Evolutionary conservation across 2,797 vertebrate genomes (phyloP).

Genomic region (Danio jaintianensis): DNA sequence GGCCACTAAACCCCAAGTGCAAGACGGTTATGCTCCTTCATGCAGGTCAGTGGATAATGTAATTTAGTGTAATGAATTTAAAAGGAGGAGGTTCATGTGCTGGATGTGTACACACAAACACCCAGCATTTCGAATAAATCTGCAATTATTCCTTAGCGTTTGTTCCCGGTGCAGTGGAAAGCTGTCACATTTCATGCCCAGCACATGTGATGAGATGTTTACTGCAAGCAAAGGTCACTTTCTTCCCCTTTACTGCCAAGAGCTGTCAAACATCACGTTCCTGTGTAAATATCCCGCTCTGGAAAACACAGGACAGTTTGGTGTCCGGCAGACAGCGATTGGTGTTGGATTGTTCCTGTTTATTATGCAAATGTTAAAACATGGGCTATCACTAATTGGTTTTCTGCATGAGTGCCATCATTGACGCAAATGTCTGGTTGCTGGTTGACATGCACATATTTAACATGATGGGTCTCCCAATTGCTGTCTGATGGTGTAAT

Average conservation of each 20-base stretch:
- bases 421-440: conserved; percentile 3
- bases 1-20: conserved; percentile 22
- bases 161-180: conserved; percentile 40
- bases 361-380: conserved; percentile 53
- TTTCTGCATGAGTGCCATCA: conserved; percentile 29
- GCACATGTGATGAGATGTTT: conserved; percentile 52
- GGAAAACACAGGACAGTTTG: conserved; percentile 20
- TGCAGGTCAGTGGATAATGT: conserved; percentile 42
- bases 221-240: conserved; percentile 60
- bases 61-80: conserved; percentile 39
- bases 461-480: conserved; percentile 6
- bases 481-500: conserved; percentile 4
- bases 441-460: background rate
- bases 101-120: background rate
- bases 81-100: background rate
- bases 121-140: conserved; percentile 1
- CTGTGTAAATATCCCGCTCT: conserved; percentile 27
- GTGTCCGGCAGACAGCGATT: conserved; percentile 20
- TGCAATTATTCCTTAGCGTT: conserved; percentile 12
- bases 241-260: conserved; percentile 48
- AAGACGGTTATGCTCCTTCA: conserved; percentile 30
- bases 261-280: conserved; percentile 57
- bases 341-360: conserved; percentile 21
- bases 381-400: conserved; percentile 19
- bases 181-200: conserved; percentile 49